These are phyloP conservation scores for Piprites chloris DNA, from an alignment of 2,113 vertebrate species.

Conservation along the genomic window DNA sequence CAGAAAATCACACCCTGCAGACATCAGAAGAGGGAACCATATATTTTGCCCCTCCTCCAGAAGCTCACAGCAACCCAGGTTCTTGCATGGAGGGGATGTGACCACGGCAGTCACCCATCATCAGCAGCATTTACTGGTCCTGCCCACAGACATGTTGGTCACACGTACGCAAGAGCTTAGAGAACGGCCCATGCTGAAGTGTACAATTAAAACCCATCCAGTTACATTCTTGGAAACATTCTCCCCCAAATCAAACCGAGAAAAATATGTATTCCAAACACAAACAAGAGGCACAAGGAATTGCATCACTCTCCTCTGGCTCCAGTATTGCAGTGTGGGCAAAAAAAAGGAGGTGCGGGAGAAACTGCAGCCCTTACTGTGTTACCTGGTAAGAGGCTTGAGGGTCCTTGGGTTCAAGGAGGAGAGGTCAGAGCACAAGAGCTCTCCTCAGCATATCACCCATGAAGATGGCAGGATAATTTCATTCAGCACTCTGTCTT, in stretches of 20 bases:
- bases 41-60: not conserved
- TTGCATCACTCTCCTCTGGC: not conserved
- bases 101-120: not conserved
- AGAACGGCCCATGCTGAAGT: not conserved
- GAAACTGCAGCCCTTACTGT: not conserved
- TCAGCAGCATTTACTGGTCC: not conserved
- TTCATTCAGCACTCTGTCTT: not conserved
- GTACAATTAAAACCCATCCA: slow-evolving; percentile 26
- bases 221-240: not conserved
- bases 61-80: not conserved
- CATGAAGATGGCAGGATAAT: not conserved
- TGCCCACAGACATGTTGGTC: not conserved
- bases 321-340: not conserved
- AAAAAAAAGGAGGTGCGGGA: rapidly evolving
- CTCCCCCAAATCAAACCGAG: not conserved
- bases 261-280: not conserved
- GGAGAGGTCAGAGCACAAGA: not conserved
- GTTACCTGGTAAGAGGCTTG: not conserved
- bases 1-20: not conserved
- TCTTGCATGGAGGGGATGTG: slow-evolving; percentile 32
- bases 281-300: not conserved
- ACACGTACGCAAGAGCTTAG: rapidly evolving
- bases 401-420: not conserved
- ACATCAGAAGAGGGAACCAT: not conserved
- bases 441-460: not conserved